Evolutionary conservation across 2,888 invertebrate genomes (phyloP).

Genomic region (Ophraella communa): DNA sequence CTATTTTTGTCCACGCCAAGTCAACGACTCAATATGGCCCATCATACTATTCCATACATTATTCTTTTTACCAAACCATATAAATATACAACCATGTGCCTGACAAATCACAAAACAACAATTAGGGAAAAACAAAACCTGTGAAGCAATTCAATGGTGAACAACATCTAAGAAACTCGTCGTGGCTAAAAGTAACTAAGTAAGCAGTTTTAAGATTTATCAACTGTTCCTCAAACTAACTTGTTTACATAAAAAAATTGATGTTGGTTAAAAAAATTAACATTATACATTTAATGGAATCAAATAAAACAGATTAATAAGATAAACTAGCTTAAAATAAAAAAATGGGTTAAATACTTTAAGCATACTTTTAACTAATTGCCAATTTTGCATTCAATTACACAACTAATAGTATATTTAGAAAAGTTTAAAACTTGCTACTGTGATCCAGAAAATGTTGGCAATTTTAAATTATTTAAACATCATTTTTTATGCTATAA

Average conservation of each 20-base stretch:
- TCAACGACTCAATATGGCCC: constrained; percentile 41
- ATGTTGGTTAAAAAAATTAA: too few relatives aligned
- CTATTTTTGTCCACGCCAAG: constrained; percentile 46
- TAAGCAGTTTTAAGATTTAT: constrained; percentile 7
- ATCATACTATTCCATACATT: constrained; percentile 56
- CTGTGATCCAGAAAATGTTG: too few relatives aligned
- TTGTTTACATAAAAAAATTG: not conserved
- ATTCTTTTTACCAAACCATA: constrained; percentile 60
- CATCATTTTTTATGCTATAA: not conserved
- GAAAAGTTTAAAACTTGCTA: too few relatives aligned
- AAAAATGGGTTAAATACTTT: too few relatives aligned
- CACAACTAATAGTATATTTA: too few relatives aligned
- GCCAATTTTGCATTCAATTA: too few relatives aligned
- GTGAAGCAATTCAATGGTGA: constrained; percentile 28
- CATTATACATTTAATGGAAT: too few relatives aligned
- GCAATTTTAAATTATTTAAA: not conserved
- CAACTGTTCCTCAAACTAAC: not conserved
- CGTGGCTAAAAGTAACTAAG: constrained; percentile 31
- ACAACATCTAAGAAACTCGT: constrained; percentile 33
- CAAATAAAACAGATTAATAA: too few relatives aligned
- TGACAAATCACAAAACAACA: constrained; percentile 62
- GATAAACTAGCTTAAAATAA: too few relatives aligned
- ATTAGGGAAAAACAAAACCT: constrained; percentile 45
- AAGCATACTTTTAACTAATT: too few relatives aligned
- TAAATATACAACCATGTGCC: constrained; percentile 59